phyloP scores from a whole-genome alignment of 2,113 vertebrate genomes.

The Callopanchax toddi region DNA sequence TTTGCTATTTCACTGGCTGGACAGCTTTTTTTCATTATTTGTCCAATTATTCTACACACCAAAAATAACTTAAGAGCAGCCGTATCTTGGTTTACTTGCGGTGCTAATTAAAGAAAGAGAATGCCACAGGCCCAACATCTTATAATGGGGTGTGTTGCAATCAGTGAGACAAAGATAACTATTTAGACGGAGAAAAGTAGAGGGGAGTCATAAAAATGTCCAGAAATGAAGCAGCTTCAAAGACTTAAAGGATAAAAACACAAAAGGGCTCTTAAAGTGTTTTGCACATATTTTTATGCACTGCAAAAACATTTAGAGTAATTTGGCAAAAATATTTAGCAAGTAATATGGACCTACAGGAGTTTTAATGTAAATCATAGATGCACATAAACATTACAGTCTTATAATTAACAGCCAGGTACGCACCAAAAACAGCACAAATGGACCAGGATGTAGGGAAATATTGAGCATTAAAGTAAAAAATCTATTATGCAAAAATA shows the following conservation, averaged over 20 bases:
- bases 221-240: background rate
- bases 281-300: no score
- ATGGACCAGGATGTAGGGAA: background rate
- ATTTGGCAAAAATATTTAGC: no score
- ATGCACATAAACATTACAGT: no score
- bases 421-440: no score
- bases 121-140: conserved; percentile 46
- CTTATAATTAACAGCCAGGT: no score
- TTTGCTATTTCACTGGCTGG: conserved; percentile 32
- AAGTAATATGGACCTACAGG: no score
- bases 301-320: no score
- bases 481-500: no score
- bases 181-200: background rate
- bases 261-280: no score
- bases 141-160: conserved; percentile 47
- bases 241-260: background rate
- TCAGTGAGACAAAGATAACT: conserved; percentile 36
- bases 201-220: background rate
- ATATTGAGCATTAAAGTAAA: background rate
- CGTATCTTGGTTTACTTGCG: conserved; percentile 56
- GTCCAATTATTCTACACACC: conserved; percentile 35
- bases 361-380: background rate
- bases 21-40: conserved; percentile 62
- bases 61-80: conserved; percentile 57
- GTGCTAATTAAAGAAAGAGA: conserved; percentile 67